Evolutionary conservation across 2,888 invertebrate species (phyloP), one percentile per base, ranked within the genome.

Genomic region (Parochlus steinenii): DNA sequence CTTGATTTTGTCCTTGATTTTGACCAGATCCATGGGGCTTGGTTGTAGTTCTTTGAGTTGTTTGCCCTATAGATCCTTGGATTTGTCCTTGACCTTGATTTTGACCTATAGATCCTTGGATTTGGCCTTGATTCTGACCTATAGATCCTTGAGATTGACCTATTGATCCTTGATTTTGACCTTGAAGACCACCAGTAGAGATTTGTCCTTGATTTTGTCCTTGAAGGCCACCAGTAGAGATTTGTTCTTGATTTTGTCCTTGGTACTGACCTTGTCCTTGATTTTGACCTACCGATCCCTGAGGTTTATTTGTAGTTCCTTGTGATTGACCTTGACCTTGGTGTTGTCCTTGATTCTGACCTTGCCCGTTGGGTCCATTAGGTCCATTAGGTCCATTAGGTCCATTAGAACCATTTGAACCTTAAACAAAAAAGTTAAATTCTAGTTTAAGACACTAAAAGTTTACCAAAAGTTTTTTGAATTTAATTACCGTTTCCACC

Each of bases 361-460:
- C 39, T 8, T 31, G 24, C 18, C 33, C 39, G 16, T 33, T n/a
- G 43, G 47, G 26, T 5, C 49, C 42, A 17, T 45, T 43, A 18
- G 46, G 45, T 7, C 43, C 38, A 12, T 40, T 44, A 6, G 47
- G 41, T 5, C 29, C 33, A 11, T 42, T 42, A 4, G 42, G 34
- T 19, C 24, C 11, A 22, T 35, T 42, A 17, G 42, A 40, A 5
- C n/a, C 18, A 6, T n/a, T n/a, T n/a, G 6, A 25, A 7, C 12
- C 5, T 6, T 5, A 6, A 25, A 25, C 12, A 11, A 10, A 10
- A 25, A 25, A 26, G 26, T 10, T 11, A 6, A 26, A 26, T 6
- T 26, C 26, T 23, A 8, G 7, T 25, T 11, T 5, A 25, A 25
- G 25, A 8, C 10, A 8, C 8, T 23, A 23, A 25, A 14, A 11